Base-by-base conservation (phyloP, 1,140 invertebrate species). In the Diorhabda elongata region DNA sequence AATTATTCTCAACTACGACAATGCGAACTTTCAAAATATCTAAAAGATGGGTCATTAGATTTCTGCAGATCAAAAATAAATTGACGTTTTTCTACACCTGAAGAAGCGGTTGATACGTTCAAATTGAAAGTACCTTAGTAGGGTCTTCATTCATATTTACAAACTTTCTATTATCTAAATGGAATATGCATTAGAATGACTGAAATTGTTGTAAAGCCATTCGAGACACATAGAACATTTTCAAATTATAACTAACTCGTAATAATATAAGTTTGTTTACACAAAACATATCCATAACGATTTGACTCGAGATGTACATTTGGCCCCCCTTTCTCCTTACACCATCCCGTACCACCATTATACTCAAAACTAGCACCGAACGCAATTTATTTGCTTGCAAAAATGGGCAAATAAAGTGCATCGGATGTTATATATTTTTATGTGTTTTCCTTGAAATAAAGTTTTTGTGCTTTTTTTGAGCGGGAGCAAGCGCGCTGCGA, bases 371-470 rank as follows among this genome's bases (percentile, higher is more conserved):
- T 75, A 71, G 71, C 72, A 68, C 74, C 73, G 73, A 75, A 75
- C 71, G 71, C 71, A 75, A 75, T 75, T 73, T 73, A 75, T 76
- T 71, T 70, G 64, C 71, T 69, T 66, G 71, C 71, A 77, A 77
- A 77, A 77, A 77, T 76, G 76, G 69, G 71, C 72, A 76, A 77
- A 78, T 77, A 77, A 77, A 79, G 75, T 77, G 78, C 78, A 79
- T 79, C 76, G 73, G 73, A 77, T 75, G 76, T 76, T 77, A 75
- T 77, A 77, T 79, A 79, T 78, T 79, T 79, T 78, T 78, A 78
- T 78, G 78, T 79, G 77, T 79, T 79, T 79, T 79, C 76, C 76
- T 77, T 73, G 75, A 76, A 77, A 74, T 77, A 76, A 74, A 77
- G 73, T 76, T 76, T 77, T 77, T 72, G 69, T 73, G 70, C 66